Evolutionary conservation across 2,888 invertebrate species (phyloP).

Genomic region (Malthinus seriepunctatus): DNA sequence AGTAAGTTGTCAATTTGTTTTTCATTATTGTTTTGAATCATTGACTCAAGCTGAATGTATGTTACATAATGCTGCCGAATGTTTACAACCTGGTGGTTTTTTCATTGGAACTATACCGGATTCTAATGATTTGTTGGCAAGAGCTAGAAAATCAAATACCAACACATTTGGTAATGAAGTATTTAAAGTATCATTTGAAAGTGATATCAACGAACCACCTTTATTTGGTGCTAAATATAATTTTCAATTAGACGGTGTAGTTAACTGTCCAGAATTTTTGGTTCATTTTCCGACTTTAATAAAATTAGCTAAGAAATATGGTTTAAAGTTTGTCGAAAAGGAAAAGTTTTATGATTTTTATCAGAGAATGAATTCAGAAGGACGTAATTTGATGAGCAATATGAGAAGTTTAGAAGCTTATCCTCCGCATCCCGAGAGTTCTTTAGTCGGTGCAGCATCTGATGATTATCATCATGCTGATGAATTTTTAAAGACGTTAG

Average conservation of each 20-base stretch:
- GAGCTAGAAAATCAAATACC: slow-evolving; percentile 62
- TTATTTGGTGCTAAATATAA: slow-evolving; percentile 96
- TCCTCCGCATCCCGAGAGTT: slow-evolving; percentile 62
- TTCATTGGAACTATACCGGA: slow-evolving; percentile 98
- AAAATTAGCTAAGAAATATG: slow-evolving; percentile 73
- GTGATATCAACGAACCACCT: slow-evolving; percentile 70
- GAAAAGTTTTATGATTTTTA: slow-evolving; percentile 82
- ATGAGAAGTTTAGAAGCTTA: slow-evolving; percentile 84
- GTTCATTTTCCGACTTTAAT: slow-evolving; percentile 88
- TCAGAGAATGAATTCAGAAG: slow-evolving; percentile 63
- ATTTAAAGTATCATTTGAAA: slow-evolving; percentile 73
- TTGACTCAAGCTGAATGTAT: slow-evolving; percentile 87
- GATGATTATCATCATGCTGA: slow-evolving; percentile 77
- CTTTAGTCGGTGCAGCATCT: slow-evolving; percentile 62
- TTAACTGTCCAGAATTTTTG: slow-evolving; percentile 98
- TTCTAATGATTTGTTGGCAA: slow-evolving; percentile 86
- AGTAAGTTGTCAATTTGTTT: slow-evolving; percentile 96
- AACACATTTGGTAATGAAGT: slow-evolving; percentile 78
- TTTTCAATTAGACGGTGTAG: slow-evolving; percentile 94
- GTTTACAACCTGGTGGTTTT: slow-evolving; percentile 85
- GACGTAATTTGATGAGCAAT: slow-evolving; percentile 66
- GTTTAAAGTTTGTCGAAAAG: slow-evolving; percentile 68
- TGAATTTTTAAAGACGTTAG: slow-evolving; percentile 57
- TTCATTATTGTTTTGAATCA: slow-evolving; percentile 96
- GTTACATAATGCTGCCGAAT: slow-evolving; percentile 90